Conservation (phyloP, 2,888 invertebrate species). For the Himalopsyche kuldschensis region DNA sequence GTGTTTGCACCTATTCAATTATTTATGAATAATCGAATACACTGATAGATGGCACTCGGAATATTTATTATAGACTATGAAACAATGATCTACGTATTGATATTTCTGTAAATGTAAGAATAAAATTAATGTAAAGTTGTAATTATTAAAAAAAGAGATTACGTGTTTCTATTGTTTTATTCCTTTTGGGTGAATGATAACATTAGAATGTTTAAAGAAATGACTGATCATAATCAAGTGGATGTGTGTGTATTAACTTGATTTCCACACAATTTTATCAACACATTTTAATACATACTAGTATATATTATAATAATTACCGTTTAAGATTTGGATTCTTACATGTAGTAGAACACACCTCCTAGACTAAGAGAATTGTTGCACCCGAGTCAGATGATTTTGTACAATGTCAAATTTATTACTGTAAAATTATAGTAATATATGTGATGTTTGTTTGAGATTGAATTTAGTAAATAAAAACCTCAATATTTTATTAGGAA, state of each 20-base stretch:
- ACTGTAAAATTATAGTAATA: slow-evolving; percentile 31
- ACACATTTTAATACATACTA: slow-evolving; percentile 35
- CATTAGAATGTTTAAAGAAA: slow-evolving; percentile 36
- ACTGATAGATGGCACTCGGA: slow-evolving; percentile 40
- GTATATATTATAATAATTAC: slow-evolving; percentile 16
- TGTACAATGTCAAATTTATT: slow-evolving; percentile 40
- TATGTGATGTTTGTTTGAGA: slow-evolving; percentile 38
- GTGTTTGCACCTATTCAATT: slow-evolving; percentile 60
- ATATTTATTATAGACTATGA: slow-evolving; percentile 39
- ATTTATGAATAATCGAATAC: slow-evolving; percentile 38
- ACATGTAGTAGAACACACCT: slow-evolving; percentile 38
- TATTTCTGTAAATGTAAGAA: slow-evolving; percentile 37
- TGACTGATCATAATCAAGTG: slow-evolving; percentile 39
- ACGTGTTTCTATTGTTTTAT: slow-evolving; percentile 30
- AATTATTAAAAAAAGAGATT: slow-evolving; percentile 36
- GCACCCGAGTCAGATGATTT: slow-evolving; percentile 39
- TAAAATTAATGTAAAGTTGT: slow-evolving; percentile 38
- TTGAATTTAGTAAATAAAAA: slow-evolving; percentile 36
- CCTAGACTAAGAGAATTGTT: slow-evolving; percentile 37
- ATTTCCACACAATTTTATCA: slow-evolving; percentile 36
- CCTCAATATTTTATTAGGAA: slow-evolving; percentile 36
- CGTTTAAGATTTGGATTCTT: slow-evolving; percentile 38
- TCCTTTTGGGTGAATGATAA: slow-evolving; percentile 32
- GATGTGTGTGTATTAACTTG: slow-evolving; percentile 27
- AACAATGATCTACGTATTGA: slow-evolving; percentile 38